A percentile compares a stretch with the other conserved stretches of the same genome.
phyloP scores from a whole-genome alignment of 1,140 invertebrate genomes.

The Microplitis demolitor region DNA sequence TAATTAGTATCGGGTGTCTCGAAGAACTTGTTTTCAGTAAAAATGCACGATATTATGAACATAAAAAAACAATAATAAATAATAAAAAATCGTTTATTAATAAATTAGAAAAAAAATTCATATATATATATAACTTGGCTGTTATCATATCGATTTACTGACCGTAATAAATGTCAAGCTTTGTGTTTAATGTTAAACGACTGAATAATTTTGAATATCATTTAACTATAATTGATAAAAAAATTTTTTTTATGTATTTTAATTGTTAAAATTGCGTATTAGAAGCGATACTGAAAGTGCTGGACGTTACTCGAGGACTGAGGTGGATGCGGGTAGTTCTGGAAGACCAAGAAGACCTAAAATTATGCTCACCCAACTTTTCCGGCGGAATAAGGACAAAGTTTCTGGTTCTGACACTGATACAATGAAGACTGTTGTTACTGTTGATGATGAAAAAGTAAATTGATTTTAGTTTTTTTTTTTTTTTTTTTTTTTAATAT shows the following conservation, averaged over 20 bases:
- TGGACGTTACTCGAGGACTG: constrained; percentile 56
- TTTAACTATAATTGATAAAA: background rate
- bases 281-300: constrained; percentile 61
- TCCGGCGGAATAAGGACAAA: constrained; percentile 59
- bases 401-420: constrained; percentile 57
- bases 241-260: too few relatives aligned
- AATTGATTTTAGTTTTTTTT: constrained; percentile 6
- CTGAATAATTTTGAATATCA: background rate
- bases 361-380: constrained; percentile 49
- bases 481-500: background rate
- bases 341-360: constrained; percentile 43
- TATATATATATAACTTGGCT: background rate
- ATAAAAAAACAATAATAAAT: too few relatives aligned
- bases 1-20: constrained; percentile 6
- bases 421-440: constrained; percentile 57
- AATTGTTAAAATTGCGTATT: background rate
- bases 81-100: too few relatives aligned
- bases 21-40: constrained; percentile 4
- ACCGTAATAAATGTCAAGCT: background rate
- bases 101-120: too few relatives aligned
- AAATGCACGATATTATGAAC: too few relatives aligned
- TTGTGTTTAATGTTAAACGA: too few relatives aligned
- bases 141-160: constrained; percentile 12
- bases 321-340: constrained; percentile 49
- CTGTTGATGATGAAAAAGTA: constrained; percentile 58